phyloP scores from a whole-genome alignment of 2,113 vertebrate species.

The Paradoxurus hermaphroditus region DNA sequence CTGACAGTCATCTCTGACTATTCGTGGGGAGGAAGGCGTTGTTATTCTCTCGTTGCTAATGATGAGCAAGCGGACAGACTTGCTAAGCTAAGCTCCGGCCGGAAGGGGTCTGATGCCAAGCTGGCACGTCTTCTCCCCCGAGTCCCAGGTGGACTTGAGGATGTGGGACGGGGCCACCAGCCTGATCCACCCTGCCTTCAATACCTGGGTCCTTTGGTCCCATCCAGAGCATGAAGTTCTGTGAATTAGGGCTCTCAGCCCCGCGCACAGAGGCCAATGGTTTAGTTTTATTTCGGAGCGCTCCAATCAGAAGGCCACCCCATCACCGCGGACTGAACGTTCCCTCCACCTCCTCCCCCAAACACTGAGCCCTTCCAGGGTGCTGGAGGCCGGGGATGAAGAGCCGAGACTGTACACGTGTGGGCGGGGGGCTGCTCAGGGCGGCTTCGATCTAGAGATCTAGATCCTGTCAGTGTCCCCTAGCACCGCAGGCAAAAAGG shows the following conservation, averaged over 20 bases:
- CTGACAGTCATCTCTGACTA: not conserved
- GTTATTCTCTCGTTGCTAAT: accelerated
- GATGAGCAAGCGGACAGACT: accelerated
- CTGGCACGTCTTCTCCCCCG: not conserved
- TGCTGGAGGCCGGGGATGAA: accelerated
- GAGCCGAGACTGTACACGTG: accelerated
- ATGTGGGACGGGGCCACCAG: not conserved
- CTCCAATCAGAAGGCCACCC: not conserved
- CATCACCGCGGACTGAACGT: not conserved
- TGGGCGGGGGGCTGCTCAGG: accelerated
- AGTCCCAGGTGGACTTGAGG: accelerated
- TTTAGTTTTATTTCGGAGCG: not conserved
- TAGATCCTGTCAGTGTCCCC: accelerated
- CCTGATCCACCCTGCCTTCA: no score
- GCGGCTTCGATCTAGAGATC: accelerated
- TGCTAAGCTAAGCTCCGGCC: accelerated
- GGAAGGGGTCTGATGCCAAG: accelerated
- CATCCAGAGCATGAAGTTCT: no score
- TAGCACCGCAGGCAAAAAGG: not conserved
- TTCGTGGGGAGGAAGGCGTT: not conserved
- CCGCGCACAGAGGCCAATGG: accelerated
- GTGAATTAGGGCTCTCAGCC: not conserved
- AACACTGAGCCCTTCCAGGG: accelerated
- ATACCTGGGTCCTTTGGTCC: accelerated
- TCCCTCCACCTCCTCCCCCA: no score